Conservation (phyloP, 2,113 vertebrate species). For the Orthonyx spaldingii region DNA sequence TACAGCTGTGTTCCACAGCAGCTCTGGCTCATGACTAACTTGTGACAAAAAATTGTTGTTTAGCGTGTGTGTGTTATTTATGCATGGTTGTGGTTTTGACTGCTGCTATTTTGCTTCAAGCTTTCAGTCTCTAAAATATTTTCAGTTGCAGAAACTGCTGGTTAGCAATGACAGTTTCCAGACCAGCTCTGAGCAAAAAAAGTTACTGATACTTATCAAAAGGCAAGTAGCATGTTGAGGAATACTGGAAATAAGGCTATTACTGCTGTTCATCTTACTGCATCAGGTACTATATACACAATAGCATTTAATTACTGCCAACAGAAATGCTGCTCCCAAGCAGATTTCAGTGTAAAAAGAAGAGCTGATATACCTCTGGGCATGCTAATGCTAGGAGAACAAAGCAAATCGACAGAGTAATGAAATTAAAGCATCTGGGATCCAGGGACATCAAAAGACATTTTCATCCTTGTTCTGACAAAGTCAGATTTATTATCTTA, state of each 20-base stretch:
- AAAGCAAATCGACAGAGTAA: neutral
- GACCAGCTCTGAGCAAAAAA: neutral
- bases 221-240: neutral
- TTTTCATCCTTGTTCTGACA: neutral
- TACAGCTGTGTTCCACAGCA: neutral
- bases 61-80: neutral
- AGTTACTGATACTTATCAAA: neutral
- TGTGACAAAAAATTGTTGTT: neutral
- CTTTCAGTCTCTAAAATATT: neutral
- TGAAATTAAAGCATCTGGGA: neutral
- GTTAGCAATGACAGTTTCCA: neutral
- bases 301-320: neutral
- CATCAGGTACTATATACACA: neutral
- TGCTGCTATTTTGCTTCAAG: neutral
- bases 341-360: neutral
- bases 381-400: neutral
- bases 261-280: neutral
- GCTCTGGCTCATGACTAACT: neutral
- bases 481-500: neutral
- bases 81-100: neutral
- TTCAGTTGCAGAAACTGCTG: neutral
- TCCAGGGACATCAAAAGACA: neutral
- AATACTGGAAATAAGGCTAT: neutral
- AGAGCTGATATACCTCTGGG: neutral
- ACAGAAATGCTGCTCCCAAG: neutral